phyloP scores from a whole-genome alignment of 2,888 invertebrate species.

The Notodonta dromedarius region DNA sequence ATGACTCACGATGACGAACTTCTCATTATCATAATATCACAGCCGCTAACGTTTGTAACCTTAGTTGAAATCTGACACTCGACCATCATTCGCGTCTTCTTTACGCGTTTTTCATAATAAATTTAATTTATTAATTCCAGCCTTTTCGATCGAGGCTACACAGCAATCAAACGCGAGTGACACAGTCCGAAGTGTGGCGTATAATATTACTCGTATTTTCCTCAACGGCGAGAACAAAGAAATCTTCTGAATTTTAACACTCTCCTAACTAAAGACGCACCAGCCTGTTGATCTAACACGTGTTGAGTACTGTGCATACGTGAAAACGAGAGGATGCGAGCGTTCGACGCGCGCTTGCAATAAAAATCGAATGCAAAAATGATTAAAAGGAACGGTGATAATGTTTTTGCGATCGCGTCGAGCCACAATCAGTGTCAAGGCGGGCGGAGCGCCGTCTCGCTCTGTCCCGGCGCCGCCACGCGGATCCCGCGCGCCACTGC shows the following conservation, averaged over 20 bases:
- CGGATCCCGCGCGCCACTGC: constrained; percentile 81
- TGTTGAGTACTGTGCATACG: constrained; percentile 65
- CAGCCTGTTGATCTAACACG: constrained; percentile 80
- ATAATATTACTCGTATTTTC: constrained; percentile 68
- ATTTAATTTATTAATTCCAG: constrained; percentile 47
- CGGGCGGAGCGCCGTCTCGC: constrained; percentile 76
- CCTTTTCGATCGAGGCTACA: constrained; percentile 58
- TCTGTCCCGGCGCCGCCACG: constrained; percentile 73
- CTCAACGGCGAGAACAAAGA: constrained; percentile 77
- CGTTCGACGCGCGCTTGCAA: constrained; percentile 70
- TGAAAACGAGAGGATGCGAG: constrained; percentile 72
- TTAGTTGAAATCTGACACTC: constrained; percentile 75
- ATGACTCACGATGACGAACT: constrained; percentile 81
- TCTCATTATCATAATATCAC: constrained; percentile 79
- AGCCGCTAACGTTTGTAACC: constrained; percentile 59
- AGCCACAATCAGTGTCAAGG: constrained; percentile 79
- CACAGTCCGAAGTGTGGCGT: constrained; percentile 56
- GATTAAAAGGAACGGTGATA: constrained; percentile 83
- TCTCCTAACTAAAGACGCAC: constrained; percentile 55
- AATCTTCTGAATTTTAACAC: constrained; percentile 60
- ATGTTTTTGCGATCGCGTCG: constrained; percentile 83
- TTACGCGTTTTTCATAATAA: constrained; percentile 44
- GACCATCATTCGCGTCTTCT: constrained; percentile 62
- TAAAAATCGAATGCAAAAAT: constrained; percentile 81
- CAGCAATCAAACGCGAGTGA: constrained; percentile 63